These are phyloP conservation scores for Drosophila koepferae DNA, from an alignment of 2,888 invertebrate species.

Conservation along the genomic window DNA sequence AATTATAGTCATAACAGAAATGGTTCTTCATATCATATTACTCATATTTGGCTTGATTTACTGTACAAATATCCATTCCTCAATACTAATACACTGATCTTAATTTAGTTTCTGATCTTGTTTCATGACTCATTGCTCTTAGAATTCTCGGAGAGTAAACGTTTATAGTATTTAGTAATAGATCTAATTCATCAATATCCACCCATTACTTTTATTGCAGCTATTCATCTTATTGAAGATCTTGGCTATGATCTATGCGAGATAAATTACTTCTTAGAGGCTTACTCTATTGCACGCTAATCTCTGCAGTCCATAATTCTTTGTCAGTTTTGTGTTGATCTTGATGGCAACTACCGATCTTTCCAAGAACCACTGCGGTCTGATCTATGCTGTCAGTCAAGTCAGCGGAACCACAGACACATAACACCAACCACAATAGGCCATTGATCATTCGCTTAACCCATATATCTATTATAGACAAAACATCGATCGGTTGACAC, in stretches of 20 bases:
- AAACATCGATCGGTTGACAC: constrained; percentile 43
- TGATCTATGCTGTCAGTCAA: constrained; percentile 14
- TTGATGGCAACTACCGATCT: constrained; percentile 33
- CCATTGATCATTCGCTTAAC: constrained; percentile 54
- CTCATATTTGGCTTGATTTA: not conserved
- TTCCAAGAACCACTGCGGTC: constrained; percentile 30
- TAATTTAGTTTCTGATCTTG: not conserved
- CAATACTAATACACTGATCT: not conserved
- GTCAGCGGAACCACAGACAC: constrained; percentile 17
- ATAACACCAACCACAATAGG: constrained; percentile 3
- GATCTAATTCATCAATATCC: not conserved
- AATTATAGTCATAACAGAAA: not conserved
- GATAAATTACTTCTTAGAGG: not conserved
- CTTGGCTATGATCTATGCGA: not conserved
- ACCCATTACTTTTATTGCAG: not conserved
- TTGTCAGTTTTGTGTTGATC: constrained; percentile 15
- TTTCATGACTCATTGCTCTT: not conserved
- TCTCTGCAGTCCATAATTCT: constrained; percentile 15
- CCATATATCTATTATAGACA: constrained; percentile 35
- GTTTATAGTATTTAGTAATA: too few relatives aligned
- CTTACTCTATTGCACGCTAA: not conserved
- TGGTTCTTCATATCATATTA: not conserved
- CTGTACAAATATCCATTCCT: not conserved
- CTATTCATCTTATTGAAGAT: not conserved
- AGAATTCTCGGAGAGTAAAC: not conserved